These are phyloP conservation scores for Paguma larvata DNA, from an alignment of 2,797 vertebrate species.

Conservation along the genomic window DNA sequence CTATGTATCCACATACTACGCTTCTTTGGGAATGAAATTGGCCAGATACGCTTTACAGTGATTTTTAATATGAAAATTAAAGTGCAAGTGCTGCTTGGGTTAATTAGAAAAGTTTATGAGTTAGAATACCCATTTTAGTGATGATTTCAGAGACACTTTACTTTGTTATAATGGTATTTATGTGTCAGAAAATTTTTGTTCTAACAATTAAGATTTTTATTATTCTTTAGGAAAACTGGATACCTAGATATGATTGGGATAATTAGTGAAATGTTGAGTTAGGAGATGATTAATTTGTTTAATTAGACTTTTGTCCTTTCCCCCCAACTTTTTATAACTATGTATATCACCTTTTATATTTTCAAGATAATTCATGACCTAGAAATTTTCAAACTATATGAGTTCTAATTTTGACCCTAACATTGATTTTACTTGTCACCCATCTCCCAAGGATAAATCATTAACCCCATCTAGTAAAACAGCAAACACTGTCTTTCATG, in stretches of 20 bases:
- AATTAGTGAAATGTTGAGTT: slow-evolving; percentile 13
- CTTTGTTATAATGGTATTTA: background rate
- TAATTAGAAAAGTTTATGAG: slow-evolving; percentile 30
- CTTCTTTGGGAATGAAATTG: background rate
- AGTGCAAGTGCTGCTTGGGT: background rate
- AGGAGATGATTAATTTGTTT: background rate
- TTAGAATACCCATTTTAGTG: background rate
- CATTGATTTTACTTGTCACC: background rate
- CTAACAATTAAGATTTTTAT: background rate
- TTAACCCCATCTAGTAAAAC: slow-evolving; percentile 34
- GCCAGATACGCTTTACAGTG: background rate
- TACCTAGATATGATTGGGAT: background rate
- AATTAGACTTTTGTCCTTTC: background rate
- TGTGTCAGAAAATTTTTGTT: background rate
- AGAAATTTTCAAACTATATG: background rate
- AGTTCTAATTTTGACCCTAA: background rate
- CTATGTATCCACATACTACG: background rate
- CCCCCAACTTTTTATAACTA: background rate
- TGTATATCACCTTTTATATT: background rate
- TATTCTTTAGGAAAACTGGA: background rate
- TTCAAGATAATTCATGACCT: background rate
- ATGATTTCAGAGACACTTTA: background rate
- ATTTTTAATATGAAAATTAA: slow-evolving; percentile 37
- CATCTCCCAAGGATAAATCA: slow-evolving; percentile 57
- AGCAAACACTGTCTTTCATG: background rate